These are phyloP conservation scores for Drosophila prolongata DNA, from an alignment of 2,888 invertebrate species.

Conservation along the genomic window DNA sequence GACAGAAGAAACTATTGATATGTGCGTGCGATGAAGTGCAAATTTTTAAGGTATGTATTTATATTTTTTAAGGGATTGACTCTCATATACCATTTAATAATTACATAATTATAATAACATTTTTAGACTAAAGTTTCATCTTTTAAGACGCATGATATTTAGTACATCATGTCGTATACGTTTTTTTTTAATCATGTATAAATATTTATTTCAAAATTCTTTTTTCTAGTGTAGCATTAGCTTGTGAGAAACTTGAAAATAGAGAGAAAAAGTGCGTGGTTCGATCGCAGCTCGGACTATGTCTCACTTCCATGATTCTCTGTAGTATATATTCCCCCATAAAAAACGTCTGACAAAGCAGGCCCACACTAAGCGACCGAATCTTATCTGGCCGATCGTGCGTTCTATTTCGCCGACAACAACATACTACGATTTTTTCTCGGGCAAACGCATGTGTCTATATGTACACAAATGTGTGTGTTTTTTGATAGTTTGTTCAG, in stretches of 20 bases:
- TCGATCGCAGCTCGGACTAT: constrained; percentile 10
- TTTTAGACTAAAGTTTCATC: too few species aligned
- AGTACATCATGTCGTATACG: too few species aligned
- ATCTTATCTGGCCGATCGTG: constrained; percentile 73
- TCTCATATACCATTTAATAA: too few species aligned
- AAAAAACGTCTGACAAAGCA: constrained; percentile 34
- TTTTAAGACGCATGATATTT: too few species aligned
- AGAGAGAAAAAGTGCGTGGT: constrained; percentile 24
- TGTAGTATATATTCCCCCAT: not conserved
- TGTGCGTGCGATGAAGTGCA: too few species aligned
- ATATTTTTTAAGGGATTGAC: too few species aligned
- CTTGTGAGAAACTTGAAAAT: not conserved
- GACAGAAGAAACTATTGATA: not conserved
- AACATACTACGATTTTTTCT: constrained; percentile 16
- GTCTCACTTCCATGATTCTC: constrained; percentile 2
- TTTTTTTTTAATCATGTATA: too few species aligned
- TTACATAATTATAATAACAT: too few species aligned
- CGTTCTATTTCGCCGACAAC: constrained; percentile 61
- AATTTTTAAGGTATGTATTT: too few species aligned
- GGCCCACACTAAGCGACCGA: constrained; percentile 38
- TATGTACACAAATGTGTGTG: constrained; percentile 19
- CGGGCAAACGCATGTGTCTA: constrained; percentile 56
- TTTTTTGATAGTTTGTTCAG: constrained; percentile 42
- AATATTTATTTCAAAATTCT: accelerated
- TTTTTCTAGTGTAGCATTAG: constrained; percentile 8